Conservation (phyloP, 2,888 invertebrate species). For the Coecobrya sp. region DNA sequence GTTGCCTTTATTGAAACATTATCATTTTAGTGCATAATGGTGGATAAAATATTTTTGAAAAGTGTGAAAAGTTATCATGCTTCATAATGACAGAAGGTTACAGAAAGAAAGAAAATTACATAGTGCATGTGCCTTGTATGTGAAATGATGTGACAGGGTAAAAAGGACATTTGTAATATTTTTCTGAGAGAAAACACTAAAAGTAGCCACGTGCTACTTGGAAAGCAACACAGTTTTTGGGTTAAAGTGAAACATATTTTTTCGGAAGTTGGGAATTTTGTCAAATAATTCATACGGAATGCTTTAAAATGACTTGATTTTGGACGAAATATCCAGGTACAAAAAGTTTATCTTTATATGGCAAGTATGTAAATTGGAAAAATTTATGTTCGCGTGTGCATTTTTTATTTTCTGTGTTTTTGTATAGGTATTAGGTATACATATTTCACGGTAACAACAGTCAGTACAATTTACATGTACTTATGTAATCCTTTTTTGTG, state of each 20-base stretch:
- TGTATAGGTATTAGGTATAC: too few species aligned
- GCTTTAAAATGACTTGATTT: not conserved
- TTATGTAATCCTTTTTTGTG: too few species aligned
- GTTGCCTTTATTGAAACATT: too few species aligned
- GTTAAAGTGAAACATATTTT: constrained; percentile 27
- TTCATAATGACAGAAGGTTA: not conserved
- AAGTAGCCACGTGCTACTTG: constrained; percentile 11
- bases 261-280: not conserved
- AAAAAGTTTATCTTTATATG: not conserved
- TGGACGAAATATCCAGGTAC: not conserved
- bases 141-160: not conserved
- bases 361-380: too few species aligned
- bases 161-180: not conserved
- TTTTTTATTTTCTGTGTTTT: too few species aligned
- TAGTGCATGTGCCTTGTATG: constrained; percentile 21
- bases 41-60: too few species aligned
- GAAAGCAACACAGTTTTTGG: not conserved
- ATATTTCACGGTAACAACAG: too few species aligned
- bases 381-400: too few species aligned
- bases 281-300: not conserved
- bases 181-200: not conserved
- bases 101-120: not conserved
- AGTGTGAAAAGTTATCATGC: too few species aligned
- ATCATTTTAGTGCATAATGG: too few species aligned
- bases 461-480: too few species aligned